These are phyloP conservation scores for Xylota sylvarum DNA, from an alignment of 2,888 invertebrate genomes.

Conservation along the genomic window DNA sequence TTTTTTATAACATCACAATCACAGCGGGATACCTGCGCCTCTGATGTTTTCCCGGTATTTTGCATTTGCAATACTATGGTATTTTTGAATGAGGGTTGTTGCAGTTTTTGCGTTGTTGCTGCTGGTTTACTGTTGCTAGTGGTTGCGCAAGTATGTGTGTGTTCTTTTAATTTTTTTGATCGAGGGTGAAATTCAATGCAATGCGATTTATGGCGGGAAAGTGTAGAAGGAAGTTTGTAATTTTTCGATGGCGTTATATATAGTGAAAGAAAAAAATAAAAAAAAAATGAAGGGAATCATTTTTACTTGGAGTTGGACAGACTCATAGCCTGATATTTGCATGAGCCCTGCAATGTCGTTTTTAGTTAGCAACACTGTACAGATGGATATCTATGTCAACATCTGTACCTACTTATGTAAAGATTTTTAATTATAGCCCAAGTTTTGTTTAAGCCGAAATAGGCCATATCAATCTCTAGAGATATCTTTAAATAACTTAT, in stretches of 20 bases:
- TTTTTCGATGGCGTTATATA: slow-evolving; percentile 15
- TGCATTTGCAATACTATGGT: slow-evolving; percentile 56
- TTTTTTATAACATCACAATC: slow-evolving; percentile 61
- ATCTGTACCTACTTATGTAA: too few relatives aligned
- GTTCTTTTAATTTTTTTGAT: slow-evolving; percentile 31
- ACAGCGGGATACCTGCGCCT: slow-evolving; percentile 74
- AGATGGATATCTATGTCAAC: too few relatives aligned
- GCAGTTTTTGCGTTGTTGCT: slow-evolving; percentile 63
- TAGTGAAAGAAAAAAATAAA: too few relatives aligned
- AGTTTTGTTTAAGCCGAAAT: too few relatives aligned
- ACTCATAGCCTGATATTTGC: too few relatives aligned
- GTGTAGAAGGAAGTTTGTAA: slow-evolving; percentile 33
- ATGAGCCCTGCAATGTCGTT: too few relatives aligned
- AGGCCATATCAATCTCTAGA: too few relatives aligned
- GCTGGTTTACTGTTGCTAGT: slow-evolving; percentile 63
- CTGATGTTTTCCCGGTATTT: slow-evolving; percentile 67
- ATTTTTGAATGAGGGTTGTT: slow-evolving; percentile 69
- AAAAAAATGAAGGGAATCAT: background rate
- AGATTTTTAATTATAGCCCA: too few relatives aligned
- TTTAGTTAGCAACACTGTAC: too few relatives aligned
- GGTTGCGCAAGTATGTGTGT: slow-evolving; percentile 28
- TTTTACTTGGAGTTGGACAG: background rate
- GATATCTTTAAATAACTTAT: too few relatives aligned
- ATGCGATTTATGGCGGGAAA: slow-evolving; percentile 70
- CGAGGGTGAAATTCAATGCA: slow-evolving; percentile 73